Evolutionary conservation across 2,888 invertebrate genomes (phyloP).

Genomic region (Sipha maydis): DNA sequence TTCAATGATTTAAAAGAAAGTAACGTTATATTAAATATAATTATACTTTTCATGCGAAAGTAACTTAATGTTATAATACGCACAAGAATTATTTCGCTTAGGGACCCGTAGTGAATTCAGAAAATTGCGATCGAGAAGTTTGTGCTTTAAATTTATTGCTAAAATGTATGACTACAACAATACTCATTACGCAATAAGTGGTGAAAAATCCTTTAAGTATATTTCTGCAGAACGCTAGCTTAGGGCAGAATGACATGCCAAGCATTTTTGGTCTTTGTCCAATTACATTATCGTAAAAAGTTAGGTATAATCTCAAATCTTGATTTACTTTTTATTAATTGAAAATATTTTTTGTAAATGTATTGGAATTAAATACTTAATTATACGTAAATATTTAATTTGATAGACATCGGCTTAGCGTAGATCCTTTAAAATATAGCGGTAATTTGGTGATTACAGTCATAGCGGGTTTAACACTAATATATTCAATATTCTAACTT

Average conservation of each 20-base stretch:
- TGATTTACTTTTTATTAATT: not conserved
- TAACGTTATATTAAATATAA: too few relatives aligned
- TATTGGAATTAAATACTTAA: too few relatives aligned
- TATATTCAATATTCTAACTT: too few relatives aligned
- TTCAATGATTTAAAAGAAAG: too few relatives aligned
- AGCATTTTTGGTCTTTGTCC: not conserved
- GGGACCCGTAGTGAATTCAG: not conserved
- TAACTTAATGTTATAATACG: not conserved
- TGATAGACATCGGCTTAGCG: too few relatives aligned
- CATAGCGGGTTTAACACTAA: too few relatives aligned
- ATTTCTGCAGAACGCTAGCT: not conserved
- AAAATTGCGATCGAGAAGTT: not conserved
- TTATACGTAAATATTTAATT: too few relatives aligned
- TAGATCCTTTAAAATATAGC: too few relatives aligned
- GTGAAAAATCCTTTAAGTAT: not conserved
- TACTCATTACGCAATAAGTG: not conserved
- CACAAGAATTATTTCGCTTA: not conserved
- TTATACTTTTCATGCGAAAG: too few relatives aligned
- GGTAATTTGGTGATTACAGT: too few relatives aligned
- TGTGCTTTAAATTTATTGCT: not conserved
- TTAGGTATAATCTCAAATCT: not conserved
- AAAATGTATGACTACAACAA: not conserved
- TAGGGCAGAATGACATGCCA: not conserved
- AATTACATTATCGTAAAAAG: not conserved
- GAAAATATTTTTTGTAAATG: not conserved